A percentile compares a stretch with the other conserved stretches of the same genome.
Evolutionary conservation across 2,113 vertebrate genomes (phyloP).

Genomic region (Macquaria australasica): DNA sequence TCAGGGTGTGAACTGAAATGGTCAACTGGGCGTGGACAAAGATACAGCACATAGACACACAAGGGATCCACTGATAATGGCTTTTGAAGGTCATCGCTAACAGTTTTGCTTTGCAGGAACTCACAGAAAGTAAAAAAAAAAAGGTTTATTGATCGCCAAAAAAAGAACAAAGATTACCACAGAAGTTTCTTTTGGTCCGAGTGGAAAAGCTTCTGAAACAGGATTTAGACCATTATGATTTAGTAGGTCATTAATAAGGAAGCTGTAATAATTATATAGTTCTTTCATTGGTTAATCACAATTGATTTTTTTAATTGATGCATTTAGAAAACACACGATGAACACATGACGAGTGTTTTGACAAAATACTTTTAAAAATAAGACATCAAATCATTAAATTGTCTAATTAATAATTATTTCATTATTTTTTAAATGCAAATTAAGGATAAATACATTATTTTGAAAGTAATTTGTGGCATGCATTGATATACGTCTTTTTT

Average conservation of each 20-base stretch:
- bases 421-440: neutral
- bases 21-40: slow-evolving; percentile 45
- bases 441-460: neutral
- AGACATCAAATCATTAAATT: neutral
- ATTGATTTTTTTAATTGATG: neutral
- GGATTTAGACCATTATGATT: neutral
- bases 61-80: slow-evolving; percentile 56
- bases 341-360: neutral
- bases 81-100: neutral
- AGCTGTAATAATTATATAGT: neutral
- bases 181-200: neutral
- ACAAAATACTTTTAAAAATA: neutral
- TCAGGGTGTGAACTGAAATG: slow-evolving; percentile 47
- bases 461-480: neutral
- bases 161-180: neutral
- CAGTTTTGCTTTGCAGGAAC: neutral
- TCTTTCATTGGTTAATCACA: neutral
- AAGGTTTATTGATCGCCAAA: neutral
- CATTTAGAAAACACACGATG: neutral
- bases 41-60: slow-evolving; percentile 51
- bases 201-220: neutral
- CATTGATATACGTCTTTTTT: neutral
- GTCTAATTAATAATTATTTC: neutral
- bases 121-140: neutral
- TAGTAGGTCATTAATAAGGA: neutral